Evolutionary conservation across 2,113 vertebrate species (phyloP).

Genomic region (Silurus asotus): DNA sequence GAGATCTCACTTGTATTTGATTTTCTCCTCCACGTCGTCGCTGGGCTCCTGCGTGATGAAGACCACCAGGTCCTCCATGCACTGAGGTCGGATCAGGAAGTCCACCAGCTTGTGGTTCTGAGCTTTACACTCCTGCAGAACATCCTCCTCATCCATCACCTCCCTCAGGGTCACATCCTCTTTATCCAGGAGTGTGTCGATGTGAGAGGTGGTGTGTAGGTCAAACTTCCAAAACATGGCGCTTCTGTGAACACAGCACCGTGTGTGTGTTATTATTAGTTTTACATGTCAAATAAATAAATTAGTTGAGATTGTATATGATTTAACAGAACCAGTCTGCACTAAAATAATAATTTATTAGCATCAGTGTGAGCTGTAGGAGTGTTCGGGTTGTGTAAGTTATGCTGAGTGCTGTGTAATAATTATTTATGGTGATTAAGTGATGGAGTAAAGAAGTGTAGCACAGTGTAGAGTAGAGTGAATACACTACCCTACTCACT

Average conservation of each 20-base stretch:
- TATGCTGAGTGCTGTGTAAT: no score
- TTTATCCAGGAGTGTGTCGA: slow-evolving; percentile 96
- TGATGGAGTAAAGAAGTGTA: no score
- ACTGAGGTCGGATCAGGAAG: slow-evolving; percentile 92
- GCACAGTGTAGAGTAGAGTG: no score
- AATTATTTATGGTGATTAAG: no score
- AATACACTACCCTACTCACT: no score
- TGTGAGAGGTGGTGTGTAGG: slow-evolving; percentile 98
- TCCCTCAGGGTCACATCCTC: slow-evolving; percentile 96
- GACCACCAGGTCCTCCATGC: slow-evolving; percentile 93
- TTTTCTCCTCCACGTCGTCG: slow-evolving; percentile 94
- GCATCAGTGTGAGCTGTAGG: no score
- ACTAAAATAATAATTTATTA: no score
- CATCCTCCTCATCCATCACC: slow-evolving; percentile 97
- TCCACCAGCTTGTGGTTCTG: slow-evolving; percentile 98
- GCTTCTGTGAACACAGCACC: slow-evolving; percentile 66
- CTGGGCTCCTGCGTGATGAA: slow-evolving; percentile 95
- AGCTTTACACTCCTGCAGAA: slow-evolving; percentile 97
- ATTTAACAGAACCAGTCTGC: no score
- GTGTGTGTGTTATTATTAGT: no score
- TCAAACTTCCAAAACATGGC: slow-evolving; percentile 99
- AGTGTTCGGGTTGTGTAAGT: no score
- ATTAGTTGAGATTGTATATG: no score
- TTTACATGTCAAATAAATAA: no score
- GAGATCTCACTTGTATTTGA: slow-evolving; percentile 91